Evolutionary conservation across 64 coral and sea anemone species (phyloP).

Genomic region (Pocillopora verrucosa): DNA sequence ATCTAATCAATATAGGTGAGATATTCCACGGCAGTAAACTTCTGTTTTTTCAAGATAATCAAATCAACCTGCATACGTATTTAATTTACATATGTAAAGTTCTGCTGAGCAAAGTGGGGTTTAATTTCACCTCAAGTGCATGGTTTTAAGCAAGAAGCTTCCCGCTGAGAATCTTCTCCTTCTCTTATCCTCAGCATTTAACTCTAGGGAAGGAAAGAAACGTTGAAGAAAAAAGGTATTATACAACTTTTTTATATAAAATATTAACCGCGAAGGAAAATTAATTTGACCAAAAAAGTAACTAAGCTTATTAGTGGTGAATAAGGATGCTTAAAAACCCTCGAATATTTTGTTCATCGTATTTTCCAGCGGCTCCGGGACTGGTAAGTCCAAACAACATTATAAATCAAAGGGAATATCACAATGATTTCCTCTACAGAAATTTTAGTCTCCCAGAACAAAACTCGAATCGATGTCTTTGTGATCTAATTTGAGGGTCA

Average conservation of each 20-base stretch:
- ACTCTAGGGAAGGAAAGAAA: neutral
- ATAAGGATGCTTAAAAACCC: neutral
- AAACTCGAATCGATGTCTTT: neutral
- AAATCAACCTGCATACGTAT: constrained; percentile 4
- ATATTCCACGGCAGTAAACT: constrained; percentile 3
- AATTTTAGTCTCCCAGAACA: neutral
- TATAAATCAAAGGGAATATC: neutral
- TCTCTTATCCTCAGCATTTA: neutral
- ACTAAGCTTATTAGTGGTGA: neutral
- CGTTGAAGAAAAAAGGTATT: neutral
- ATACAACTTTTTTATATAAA: neutral
- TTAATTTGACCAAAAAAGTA: neutral
- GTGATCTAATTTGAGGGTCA: neutral
- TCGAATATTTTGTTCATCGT: neutral
- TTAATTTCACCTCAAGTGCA: constrained; percentile 20
- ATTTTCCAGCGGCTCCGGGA: neutral
- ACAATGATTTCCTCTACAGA: neutral
- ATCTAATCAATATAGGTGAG: neutral
- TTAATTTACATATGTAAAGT: constrained; percentile 15
- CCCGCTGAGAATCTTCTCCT: neutral
- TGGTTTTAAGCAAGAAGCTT: neutral
- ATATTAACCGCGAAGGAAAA: neutral
- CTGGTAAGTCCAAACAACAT: neutral
- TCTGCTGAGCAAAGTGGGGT: neutral
- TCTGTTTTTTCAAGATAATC: constrained; percentile 10